phyloP scores from a whole-genome alignment of 2,113 vertebrate species.

The Otocyon megalotis region DNA sequence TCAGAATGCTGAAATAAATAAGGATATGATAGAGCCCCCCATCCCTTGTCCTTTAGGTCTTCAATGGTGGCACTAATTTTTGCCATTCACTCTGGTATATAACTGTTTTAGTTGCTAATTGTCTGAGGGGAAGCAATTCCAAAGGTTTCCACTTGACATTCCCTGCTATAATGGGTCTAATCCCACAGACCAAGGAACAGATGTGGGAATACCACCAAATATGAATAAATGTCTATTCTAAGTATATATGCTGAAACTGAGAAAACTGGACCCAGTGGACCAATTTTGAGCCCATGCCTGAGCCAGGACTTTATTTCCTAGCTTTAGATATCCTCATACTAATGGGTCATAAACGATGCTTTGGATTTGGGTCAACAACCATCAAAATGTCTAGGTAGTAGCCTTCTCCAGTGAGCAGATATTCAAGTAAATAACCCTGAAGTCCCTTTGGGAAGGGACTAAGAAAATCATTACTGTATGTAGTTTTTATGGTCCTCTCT shows the following conservation, averaged over 20 bases:
- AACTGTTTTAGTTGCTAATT: background rate
- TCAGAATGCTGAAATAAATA: background rate
- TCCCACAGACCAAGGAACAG: background rate
- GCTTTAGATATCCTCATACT: background rate
- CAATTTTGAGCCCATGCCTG: background rate
- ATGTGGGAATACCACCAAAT: background rate
- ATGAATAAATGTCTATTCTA: background rate
- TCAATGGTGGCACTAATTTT: background rate
- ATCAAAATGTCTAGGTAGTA: constrained; percentile 56
- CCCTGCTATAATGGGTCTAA: background rate
- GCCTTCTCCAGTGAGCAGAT: background rate
- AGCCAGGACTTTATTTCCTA: constrained; percentile 45
- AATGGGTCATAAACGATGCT: background rate
- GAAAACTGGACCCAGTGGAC: constrained; percentile 30
- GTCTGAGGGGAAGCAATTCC: background rate
- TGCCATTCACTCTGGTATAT: background rate
- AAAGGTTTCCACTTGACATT: background rate
- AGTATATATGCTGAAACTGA: background rate
- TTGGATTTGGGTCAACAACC: background rate
- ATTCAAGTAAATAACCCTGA: background rate
- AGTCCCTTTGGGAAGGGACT: background rate
- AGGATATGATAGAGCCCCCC: background rate
- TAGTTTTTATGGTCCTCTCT: background rate
- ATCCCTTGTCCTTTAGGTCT: background rate
- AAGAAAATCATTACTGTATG: background rate